Conservation (phyloP, 2,113 vertebrate genomes). For the Okapia johnstoni region DNA sequence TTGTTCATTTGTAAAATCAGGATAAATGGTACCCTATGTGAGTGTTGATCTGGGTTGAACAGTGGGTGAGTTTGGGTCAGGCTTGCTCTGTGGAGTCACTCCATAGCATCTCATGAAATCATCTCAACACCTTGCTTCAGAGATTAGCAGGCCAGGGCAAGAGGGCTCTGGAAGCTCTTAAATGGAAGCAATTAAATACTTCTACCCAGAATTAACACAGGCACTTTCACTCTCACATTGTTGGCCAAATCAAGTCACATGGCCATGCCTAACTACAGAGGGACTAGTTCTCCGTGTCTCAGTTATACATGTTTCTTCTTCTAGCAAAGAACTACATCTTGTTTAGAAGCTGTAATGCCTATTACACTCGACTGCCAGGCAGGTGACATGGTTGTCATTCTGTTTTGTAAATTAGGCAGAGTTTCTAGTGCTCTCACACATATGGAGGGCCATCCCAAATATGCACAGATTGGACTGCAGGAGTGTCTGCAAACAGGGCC, state of each 20-base stretch:
- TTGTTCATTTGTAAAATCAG: neutral
- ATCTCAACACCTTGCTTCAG: neutral
- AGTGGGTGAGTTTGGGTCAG: neutral
- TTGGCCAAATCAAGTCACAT: neutral
- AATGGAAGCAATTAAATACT: neutral
- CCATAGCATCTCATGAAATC: neutral
- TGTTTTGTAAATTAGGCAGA: neutral
- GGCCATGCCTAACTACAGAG: neutral
- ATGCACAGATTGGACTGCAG: neutral
- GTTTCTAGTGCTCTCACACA: neutral
- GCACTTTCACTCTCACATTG: neutral
- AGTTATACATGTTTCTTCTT: neutral
- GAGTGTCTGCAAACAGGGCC: neutral
- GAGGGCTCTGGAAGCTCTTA: neutral
- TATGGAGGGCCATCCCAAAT: neutral
- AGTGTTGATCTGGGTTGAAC: neutral
- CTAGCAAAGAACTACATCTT: neutral
- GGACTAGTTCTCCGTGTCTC: neutral
- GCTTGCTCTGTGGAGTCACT: neutral
- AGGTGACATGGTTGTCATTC: neutral
- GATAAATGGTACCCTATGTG: neutral
- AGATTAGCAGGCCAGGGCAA: neutral
- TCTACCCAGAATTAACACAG: neutral
- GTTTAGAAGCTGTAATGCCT: neutral
- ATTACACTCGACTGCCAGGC: neutral